Evolutionary conservation across 2,113 vertebrate species (phyloP).

Genomic region (Chamaetylas fuelleborni): DNA sequence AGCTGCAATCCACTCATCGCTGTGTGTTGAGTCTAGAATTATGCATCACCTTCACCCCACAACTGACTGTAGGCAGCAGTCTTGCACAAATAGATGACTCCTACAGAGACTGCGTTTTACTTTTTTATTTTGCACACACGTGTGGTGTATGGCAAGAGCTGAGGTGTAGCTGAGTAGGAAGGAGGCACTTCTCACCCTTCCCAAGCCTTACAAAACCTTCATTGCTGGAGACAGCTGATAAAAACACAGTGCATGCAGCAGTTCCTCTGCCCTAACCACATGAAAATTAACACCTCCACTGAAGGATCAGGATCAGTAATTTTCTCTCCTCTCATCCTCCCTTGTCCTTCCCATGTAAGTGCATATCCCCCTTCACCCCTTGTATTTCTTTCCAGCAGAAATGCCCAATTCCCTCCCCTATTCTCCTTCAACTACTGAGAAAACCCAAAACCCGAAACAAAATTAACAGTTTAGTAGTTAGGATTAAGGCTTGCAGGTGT

Average conservation of each 20-base stretch:
- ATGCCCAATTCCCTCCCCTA: background rate
- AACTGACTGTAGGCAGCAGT: background rate
- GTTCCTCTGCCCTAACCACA: background rate
- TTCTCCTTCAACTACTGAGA: background rate
- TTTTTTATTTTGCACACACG: background rate
- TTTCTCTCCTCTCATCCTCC: background rate
- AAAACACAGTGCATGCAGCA: background rate
- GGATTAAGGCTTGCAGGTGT: background rate
- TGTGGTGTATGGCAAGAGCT: background rate
- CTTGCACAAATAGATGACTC: background rate
- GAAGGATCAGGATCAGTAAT: background rate
- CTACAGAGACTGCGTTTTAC: background rate
- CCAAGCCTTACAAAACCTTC: background rate
- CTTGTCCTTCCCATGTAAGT: background rate
- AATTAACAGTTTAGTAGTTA: background rate
- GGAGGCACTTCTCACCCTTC: background rate
- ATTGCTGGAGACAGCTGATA: background rate
- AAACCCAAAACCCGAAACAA: background rate
- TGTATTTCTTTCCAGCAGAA: background rate
- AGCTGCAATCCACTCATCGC: rapidly evolving
- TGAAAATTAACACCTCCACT: background rate
- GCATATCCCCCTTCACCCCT: background rate
- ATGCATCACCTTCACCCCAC: rapidly evolving
- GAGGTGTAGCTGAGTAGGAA: background rate
- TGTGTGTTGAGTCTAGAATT: background rate